A percentile compares a stretch with the other conserved stretches of the same genome.
phyloP scores from a whole-genome alignment of 2,888 invertebrate genomes.

The Drosophila seclusa region DNA sequence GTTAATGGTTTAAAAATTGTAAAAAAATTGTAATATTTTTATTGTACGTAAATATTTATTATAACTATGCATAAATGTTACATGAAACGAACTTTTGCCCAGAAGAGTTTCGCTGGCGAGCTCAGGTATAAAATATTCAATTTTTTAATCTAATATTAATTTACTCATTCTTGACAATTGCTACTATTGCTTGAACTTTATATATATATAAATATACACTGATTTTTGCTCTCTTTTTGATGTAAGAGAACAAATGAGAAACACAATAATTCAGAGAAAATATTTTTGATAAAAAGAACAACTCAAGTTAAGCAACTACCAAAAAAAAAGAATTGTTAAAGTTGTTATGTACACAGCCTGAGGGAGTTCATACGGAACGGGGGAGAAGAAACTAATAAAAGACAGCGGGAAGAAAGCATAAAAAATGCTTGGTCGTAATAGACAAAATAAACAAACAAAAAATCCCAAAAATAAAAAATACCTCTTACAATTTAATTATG shows the following conservation, averaged over 20 bases:
- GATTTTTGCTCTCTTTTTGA: conserved; percentile 14
- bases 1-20: conserved; percentile 17
- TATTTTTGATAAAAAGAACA: conserved; percentile 44
- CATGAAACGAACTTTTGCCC: neutral
- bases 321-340: conserved; percentile 6
- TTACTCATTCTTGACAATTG: neutral
- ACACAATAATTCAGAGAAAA: neutral
- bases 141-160: neutral
- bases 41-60: conserved; percentile 22
- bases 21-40: conserved; percentile 26
- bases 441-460: conserved; percentile 14
- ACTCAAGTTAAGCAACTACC: conserved; percentile 8
- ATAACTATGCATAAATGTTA: conserved; percentile 2
- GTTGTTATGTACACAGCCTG: conserved; percentile 11
- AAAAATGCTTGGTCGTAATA: conserved; percentile 19
- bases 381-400: conserved; percentile 18
- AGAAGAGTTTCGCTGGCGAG: conserved; percentile 45
- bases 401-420: conserved; percentile 36
- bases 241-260: neutral
- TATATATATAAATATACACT: neutral
- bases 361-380: conserved; percentile 1
- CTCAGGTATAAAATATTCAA: conserved; percentile 22
- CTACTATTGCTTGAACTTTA: neutral
- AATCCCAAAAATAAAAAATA: conserved; percentile 33
- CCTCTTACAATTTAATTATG: conserved; percentile 11